Base-by-base conservation (phyloP, 2,113 vertebrate genomes). In the Pseudorasbora parva region DNA sequence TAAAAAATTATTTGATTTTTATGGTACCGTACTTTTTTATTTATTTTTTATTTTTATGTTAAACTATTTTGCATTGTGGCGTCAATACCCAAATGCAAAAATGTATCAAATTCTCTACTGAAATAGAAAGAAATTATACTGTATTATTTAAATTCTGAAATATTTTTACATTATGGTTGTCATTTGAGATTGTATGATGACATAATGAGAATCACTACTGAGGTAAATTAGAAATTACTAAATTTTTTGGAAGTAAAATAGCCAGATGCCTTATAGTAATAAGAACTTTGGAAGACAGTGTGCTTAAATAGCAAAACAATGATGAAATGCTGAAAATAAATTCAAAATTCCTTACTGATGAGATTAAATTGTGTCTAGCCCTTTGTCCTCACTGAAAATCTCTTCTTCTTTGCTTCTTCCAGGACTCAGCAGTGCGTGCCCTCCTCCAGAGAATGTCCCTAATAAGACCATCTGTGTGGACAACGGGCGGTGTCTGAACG, bases 391-490 rank as follows among this genome's bases (percentile, higher is more conserved):
- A 2, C 30, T 62, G 25, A 62, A 62, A 30, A 6, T 33, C 4
- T 33, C 1, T 33, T 68, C 11, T 64, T 77, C 5, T 82, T 8
- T 3, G 33, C 37, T 12, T 75, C 8, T 37, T 25, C 27, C 71
- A 98, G 97, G 97, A 27, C 94, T 92, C 87, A 95, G 95, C 93
- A 97, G 97, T 0, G 96, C 97, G 82, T 99, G 98, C 68, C 97
- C 97, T 0, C 93, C 97, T 0, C 97, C 98, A 0, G 95, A 94
- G 78, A 94, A 97, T 4, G 97, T 96, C 0, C 90, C 91, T 0
- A 93, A 99, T 25, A 87, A 95, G 45, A 98, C 96, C 0, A 89
- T 94, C 56, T 99, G 98, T 0, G 90, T 99, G 93, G 98, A 99
- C 91, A 95, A 93, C 27, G 98, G 98, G 0, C 92, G 95, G 91